phyloP scores from a whole-genome alignment of 2,797 vertebrate species.

The Micrastur ruficollis region DNA sequence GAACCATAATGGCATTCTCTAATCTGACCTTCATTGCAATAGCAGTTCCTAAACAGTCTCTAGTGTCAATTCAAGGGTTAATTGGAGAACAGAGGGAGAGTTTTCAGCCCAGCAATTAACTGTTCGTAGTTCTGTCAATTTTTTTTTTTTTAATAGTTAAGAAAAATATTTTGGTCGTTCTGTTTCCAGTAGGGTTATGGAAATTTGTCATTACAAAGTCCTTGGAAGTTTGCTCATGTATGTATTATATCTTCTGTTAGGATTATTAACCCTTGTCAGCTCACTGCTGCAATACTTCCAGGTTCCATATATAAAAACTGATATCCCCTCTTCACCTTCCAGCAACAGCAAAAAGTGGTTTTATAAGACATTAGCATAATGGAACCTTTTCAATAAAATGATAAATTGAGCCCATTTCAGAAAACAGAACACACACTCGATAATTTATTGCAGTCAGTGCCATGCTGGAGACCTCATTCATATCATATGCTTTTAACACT shows the following conservation, averaged over 20 bases:
- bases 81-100: not conserved
- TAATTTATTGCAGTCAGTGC: conserved; percentile 75
- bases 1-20: not conserved
- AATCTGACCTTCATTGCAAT: not conserved
- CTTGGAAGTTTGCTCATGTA: conserved; percentile 42
- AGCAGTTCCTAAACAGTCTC: not conserved
- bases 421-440: conserved; percentile 74
- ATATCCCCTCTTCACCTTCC: conserved; percentile 73
- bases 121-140: not conserved
- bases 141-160: not conserved
- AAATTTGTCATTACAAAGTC: conserved; percentile 36
- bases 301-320: conserved; percentile 64
- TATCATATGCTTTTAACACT: conserved; percentile 75
- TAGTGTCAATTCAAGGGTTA: not conserved
- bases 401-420: conserved; percentile 80
- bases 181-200: not conserved
- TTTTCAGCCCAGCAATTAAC: not conserved
- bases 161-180: not conserved
- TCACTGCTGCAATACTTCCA: conserved; percentile 18
- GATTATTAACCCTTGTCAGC: conserved; percentile 68
- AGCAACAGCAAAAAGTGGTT: conserved; percentile 71
- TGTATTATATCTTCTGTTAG: conserved; percentile 5
- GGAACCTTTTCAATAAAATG: conserved; percentile 83
- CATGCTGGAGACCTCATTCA: conserved; percentile 50
- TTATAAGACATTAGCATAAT: conserved; percentile 84